Conservation (phyloP, 2,888 invertebrate genomes). For the Ariolimax columbianus region DNA sequence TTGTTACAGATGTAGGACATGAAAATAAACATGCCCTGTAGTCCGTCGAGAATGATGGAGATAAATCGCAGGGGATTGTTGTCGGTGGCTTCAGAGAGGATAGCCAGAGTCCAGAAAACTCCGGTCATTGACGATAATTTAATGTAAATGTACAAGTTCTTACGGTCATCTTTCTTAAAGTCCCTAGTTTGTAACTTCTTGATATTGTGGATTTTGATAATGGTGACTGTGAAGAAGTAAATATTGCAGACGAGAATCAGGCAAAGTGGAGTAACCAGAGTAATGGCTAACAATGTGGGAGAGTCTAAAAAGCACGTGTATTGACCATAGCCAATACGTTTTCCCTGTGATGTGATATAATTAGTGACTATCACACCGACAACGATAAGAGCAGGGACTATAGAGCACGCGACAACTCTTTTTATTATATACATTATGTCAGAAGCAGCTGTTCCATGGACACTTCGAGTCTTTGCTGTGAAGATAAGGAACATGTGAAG, state of each 20-base stretch:
- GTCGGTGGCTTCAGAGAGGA: slow-evolving; percentile 33
- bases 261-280: slow-evolving; percentile 25
- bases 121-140: slow-evolving; percentile 48
- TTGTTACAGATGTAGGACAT: slow-evolving; percentile 46
- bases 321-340: slow-evolving; percentile 29
- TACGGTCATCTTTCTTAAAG: slow-evolving; percentile 31
- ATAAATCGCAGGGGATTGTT: slow-evolving; percentile 35
- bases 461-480: not conserved
- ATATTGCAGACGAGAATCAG: slow-evolving; percentile 10
- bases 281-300: not conserved
- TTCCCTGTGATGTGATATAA: not conserved
- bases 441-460: not conserved
- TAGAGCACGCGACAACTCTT: not conserved
- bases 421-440: not conserved
- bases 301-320: slow-evolving; percentile 16
- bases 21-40: slow-evolving; percentile 46
- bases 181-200: not conserved
- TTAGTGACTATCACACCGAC: not conserved
- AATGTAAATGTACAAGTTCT: slow-evolving; percentile 39
- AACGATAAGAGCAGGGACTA: not conserved
- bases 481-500: slow-evolving; percentile 44
- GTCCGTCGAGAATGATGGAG: slow-evolving; percentile 37
- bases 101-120: slow-evolving; percentile 31
- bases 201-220: slow-evolving; percentile 36
- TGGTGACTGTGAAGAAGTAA: slow-evolving; percentile 20